Evolutionary conservation across 2,888 invertebrate species (phyloP), one percentile per base, ranked within the genome.

Genomic region (Dicyrtoma fusca): DNA sequence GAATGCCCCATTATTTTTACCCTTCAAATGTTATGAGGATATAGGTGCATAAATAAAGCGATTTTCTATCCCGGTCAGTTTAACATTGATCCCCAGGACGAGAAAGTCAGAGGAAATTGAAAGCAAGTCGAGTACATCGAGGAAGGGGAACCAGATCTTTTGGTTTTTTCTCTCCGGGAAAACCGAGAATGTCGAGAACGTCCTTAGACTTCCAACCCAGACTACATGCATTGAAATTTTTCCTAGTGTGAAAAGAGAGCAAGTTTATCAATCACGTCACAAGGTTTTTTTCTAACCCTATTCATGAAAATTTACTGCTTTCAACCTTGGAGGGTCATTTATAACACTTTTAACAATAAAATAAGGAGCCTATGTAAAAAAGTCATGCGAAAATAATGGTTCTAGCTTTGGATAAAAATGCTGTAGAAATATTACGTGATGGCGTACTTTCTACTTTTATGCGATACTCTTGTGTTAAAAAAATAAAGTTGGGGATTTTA

Each of bases 251-350:
- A 45, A 65, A 25, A 53, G 42, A 51, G 66, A 53, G 34, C 66
- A 53, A 66, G 66, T 66, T 66, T 66, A 66, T 66, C 66, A 66
- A 66, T 66, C 66, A 66, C 66, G 66, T 66, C 53, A 34, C 49
- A 11, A 53, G 66, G 53, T 66, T 66, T 55, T 57, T 34, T 61
- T n/a, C 42, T 61, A 61, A 61, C 61, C 61, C 66, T 55, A 66
- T 66, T 66, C 66, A 66, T 66, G 66, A 26, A 66, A 53, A 66
- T 66, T 66, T 66, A 66, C 66, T 49, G 66, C 25, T 53, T 63
- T 51, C 66, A 49, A 66, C 66, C 66, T 66, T 55, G n/a, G 42
- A 42, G 42, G 66, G 66, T 66, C 66, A 66, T 66, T 66, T 66
- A 66, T 66, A 49, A 66, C 66, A 53, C 53, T 66, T 66, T 49